Base-by-base conservation (phyloP, 2,113 vertebrate genomes). In the Gambusia affinis region DNA sequence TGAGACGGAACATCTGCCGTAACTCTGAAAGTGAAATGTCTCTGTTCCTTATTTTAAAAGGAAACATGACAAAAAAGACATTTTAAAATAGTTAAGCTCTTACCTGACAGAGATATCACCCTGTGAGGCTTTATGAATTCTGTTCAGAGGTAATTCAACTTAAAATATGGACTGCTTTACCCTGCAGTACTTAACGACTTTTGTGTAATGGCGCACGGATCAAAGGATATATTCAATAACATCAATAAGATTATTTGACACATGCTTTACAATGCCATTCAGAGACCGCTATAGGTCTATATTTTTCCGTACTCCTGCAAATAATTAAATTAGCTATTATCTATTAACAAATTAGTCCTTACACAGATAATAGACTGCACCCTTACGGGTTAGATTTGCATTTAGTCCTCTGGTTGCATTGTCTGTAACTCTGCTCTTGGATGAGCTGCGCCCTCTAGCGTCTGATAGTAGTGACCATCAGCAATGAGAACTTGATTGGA, bases 401-500 rank as follows among this genome's bases (percentile, higher is more conserved):
- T 47, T 19, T 47, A 44, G 14, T 19, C 44, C 44, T 22, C 17
- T 19, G 61, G 17, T 4, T 63, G 28, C 29, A 63, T 63, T 63
- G 61, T 63, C 63, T 64, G 22, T 17, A 31, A 31, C 4, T 8
- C 12, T 33, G 67, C 42, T 67, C 51, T n/a, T 29, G 33, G 64
- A 30, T 72, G 77, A 73, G 67, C 44, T 35, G 66, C 15, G 51
- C 42, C 31, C 72, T 67, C n/a, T 73, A 3, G 15, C 0, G 29
- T 64, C 65, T 24, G 44, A 19, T 47, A 47, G 15, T 17, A 19
- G 63, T 4, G 14, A 1, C 14, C 6, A 17, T 1, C 39, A 31
- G 72, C 64, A 60, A 79, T 12, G 0, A 64, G 33, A n/a, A 4
- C 17, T 39, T 3, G 72, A 75, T 73, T 66, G 60, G 72, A 78